These are phyloP conservation scores for Eciton burchellii DNA, from an alignment of 1,140 invertebrate species.

Conservation along the genomic window DNA sequence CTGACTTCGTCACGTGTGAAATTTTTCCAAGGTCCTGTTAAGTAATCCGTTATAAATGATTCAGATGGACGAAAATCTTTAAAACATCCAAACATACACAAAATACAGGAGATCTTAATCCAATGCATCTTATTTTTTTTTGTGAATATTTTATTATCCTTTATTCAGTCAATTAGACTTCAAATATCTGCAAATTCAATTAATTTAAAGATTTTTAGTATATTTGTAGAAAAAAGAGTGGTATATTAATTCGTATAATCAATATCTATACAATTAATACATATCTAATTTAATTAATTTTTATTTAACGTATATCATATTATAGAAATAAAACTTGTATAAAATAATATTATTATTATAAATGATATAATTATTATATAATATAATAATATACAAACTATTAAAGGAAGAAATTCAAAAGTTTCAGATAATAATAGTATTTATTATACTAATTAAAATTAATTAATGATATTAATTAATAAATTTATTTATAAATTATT, in stretches of 20 bases:
- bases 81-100: constrained; percentile 92
- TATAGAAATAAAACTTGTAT: neutral
- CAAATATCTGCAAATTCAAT: neutral
- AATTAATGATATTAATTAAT: no score
- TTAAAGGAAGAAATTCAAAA: no score
- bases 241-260: neutral
- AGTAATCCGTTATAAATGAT: constrained; percentile 92
- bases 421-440: no score
- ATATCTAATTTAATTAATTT: constrained; percentile 12
- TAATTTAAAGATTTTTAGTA: neutral
- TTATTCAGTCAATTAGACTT: neutral
- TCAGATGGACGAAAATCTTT: constrained; percentile 94
- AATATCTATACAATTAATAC: neutral
- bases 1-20: constrained; percentile 87
- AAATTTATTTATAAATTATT: no score
- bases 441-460: no score
- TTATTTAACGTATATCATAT: neutral
- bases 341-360: neutral
- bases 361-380: no score
- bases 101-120: constrained; percentile 88
- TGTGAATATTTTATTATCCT: no score
- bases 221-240: neutral
- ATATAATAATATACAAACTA: no score
- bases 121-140: constrained; percentile 85
- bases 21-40: constrained; percentile 90